These are phyloP conservation scores for Rotaria macrura DNA, from an alignment of 2,888 invertebrate species.

Conservation along the genomic window DNA sequence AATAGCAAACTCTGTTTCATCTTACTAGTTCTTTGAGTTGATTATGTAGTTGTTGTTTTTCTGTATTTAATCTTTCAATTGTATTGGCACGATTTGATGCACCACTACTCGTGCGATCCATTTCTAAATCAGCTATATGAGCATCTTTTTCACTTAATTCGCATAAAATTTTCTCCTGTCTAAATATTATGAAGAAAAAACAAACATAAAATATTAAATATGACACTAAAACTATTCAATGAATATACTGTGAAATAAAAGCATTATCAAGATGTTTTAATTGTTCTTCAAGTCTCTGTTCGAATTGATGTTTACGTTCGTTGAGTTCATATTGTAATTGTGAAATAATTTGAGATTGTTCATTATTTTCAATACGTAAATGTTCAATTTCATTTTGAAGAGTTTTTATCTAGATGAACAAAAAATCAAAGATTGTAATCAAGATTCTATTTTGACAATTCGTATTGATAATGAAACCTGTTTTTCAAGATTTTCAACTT, in stretches of 20 bases:
- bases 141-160: constrained; percentile 34
- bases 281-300: constrained; percentile 32
- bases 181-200: background rate
- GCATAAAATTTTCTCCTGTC: constrained; percentile 29
- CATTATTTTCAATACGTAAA: constrained; percentile 17
- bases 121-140: constrained; percentile 28
- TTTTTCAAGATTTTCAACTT: constrained; percentile 40
- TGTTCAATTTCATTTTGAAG: constrained; percentile 2
- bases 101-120: background rate
- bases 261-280: constrained; percentile 30
- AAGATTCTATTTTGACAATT: no score
- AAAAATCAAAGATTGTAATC: no score
- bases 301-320: constrained; percentile 18
- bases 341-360: constrained; percentile 19
- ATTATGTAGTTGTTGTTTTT: constrained; percentile 33
- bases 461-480: background rate
- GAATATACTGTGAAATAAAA: constrained; percentile 30
- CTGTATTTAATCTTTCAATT: constrained; percentile 23
- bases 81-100: background rate
- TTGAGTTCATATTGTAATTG: constrained; percentile 27
- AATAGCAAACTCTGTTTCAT: no score
- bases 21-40: constrained; percentile 29
- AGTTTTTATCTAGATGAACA: constrained; percentile 24
- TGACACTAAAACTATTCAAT: no score
- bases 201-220: no score